Evolutionary conservation across 1,140 invertebrate genomes (phyloP).

Genomic region (Drosophila triauraria): DNA sequence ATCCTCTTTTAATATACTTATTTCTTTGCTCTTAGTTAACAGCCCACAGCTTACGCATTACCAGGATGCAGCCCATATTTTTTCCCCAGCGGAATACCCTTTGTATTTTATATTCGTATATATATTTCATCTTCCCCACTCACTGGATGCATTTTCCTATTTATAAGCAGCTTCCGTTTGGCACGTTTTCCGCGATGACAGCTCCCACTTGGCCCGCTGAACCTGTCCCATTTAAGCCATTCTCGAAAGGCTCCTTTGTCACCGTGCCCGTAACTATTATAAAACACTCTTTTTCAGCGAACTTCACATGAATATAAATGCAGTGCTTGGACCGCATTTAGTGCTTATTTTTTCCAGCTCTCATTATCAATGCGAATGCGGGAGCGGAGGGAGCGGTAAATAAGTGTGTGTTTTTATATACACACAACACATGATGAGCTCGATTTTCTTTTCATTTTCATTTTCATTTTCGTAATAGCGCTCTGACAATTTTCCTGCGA

Average conservation of each 20-base stretch:
- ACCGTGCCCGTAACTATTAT: constrained; percentile 19
- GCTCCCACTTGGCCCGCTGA: constrained; percentile 28
- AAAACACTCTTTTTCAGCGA: constrained; percentile 10
- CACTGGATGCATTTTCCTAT: not conserved
- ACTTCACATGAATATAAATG: constrained; percentile 66
- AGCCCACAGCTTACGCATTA: too few species aligned
- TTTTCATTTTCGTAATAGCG: constrained; percentile 77
- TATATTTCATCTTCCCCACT: not conserved
- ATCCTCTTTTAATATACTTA: not conserved
- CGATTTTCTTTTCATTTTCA: constrained; percentile 76
- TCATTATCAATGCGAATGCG: constrained; percentile 50
- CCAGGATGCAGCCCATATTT: not conserved
- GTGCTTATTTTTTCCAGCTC: constrained; percentile 31
- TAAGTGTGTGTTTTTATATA: constrained; percentile 58
- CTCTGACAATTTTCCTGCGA: constrained; percentile 75
- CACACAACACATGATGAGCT: constrained; percentile 62
- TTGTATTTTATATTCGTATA: not conserved
- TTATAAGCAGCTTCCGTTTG: constrained; percentile 11
- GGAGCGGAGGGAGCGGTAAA: constrained; percentile 28
- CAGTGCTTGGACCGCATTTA: constrained; percentile 22
- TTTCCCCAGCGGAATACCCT: not conserved
- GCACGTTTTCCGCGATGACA: constrained; percentile 27
- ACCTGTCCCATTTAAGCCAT: constrained; percentile 19
- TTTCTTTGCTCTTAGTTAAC: not conserved
- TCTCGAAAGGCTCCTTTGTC: constrained; percentile 17